Conservation (phyloP, 2,113 vertebrate species). For the Xyliphius kryptos region DNA sequence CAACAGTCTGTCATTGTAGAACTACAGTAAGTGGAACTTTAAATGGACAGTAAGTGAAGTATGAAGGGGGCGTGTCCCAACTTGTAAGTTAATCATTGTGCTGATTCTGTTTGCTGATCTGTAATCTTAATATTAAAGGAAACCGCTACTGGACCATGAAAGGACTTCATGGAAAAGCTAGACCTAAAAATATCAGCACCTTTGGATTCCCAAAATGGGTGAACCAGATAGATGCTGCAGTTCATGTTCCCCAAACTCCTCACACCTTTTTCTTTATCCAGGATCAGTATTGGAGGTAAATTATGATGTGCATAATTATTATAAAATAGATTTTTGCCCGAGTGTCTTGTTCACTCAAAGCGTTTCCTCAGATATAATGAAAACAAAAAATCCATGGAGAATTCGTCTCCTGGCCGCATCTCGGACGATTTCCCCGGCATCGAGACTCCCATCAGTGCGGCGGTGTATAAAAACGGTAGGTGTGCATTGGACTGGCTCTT, state of each 20-base stretch:
- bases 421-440: slow-evolving; percentile 62
- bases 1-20: too few relatives aligned
- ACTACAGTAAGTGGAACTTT: too few relatives aligned
- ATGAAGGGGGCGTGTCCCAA: too few relatives aligned
- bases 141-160: slow-evolving; percentile 64
- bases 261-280: slow-evolving; percentile 65
- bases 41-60: too few relatives aligned
- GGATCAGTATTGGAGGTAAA: slow-evolving; percentile 66
- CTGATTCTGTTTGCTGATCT: slow-evolving; percentile 3
- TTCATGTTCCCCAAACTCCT: slow-evolving; percentile 57
- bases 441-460: slow-evolving; percentile 57
- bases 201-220: slow-evolving; percentile 62
- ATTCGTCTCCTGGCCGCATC: slow-evolving; percentile 59
- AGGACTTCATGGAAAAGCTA: slow-evolving; percentile 53
- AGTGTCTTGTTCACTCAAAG: background rate
- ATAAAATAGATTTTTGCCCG: too few relatives aligned
- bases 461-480: slow-evolving; percentile 58
- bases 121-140: slow-evolving; percentile 45
- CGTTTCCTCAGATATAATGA: slow-evolving; percentile 59
- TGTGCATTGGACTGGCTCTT: too few relatives aligned
- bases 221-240: slow-evolving; percentile 60
- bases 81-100: too few relatives aligned
- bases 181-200: slow-evolving; percentile 53
- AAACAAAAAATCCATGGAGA: slow-evolving; percentile 57
- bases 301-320: background rate